Conservation (phyloP, 1,140 invertebrate genomes). For the Tetramorium alpestre region DNA sequence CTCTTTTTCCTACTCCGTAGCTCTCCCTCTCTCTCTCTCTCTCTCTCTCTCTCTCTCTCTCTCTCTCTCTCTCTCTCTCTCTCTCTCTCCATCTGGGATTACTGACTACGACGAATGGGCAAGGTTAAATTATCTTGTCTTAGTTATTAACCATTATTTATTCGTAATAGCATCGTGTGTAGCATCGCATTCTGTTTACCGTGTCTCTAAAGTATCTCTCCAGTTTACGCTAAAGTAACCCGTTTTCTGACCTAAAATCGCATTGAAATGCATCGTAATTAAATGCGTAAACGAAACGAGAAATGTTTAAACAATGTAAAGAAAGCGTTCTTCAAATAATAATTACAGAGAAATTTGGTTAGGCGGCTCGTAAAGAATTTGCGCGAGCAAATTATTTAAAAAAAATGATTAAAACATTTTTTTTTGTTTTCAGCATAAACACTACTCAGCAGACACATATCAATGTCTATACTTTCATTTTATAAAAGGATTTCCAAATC, state of each 20-base stretch:
- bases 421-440: too few species aligned
- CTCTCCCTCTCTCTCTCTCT: background rate
- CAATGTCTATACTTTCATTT: too few species aligned
- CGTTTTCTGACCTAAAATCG: background rate
- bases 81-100: background rate
- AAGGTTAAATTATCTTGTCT: conserved; percentile 8
- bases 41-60: background rate
- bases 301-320: background rate
- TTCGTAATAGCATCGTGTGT: background rate
- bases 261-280: background rate
- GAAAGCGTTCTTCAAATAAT: background rate
- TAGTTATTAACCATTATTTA: conserved; percentile 38
- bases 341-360: background rate
- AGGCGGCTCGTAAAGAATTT: background rate
- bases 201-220: background rate
- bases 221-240: background rate
- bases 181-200: background rate
- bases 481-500: too few species aligned
- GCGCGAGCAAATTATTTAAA: background rate
- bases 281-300: background rate
- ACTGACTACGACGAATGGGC: background rate
- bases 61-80: background rate
- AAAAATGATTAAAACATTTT: too few species aligned
- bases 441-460: too few species aligned
- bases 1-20: background rate